Evolutionary conservation across 2,797 vertebrate genomes (phyloP).

Genomic region (Potorous gilbertii): DNA sequence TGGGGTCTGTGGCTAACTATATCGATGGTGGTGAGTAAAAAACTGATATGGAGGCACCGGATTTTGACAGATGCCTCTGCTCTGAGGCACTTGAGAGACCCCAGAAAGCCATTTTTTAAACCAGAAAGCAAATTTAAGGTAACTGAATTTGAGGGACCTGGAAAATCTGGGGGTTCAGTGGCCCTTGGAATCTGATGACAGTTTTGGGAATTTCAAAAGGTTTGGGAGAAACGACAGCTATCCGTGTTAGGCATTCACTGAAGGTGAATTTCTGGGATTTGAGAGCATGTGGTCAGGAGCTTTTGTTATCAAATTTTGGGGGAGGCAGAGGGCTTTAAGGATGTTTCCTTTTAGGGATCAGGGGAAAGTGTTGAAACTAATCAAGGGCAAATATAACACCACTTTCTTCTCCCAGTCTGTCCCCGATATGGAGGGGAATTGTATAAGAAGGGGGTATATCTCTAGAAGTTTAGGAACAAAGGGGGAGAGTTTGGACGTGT

Average conservation of each 20-base stretch:
- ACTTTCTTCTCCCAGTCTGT: background rate
- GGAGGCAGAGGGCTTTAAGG: background rate
- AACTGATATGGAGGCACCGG: background rate
- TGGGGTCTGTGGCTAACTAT: constrained; percentile 11
- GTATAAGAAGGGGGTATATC: constrained; percentile 32
- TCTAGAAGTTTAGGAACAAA: constrained; percentile 47
- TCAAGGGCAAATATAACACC: background rate
- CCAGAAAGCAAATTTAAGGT: background rate
- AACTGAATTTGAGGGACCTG: background rate
- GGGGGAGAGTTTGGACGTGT: constrained; percentile 15
- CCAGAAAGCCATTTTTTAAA: constrained; percentile 33
- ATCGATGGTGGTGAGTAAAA: constrained; percentile 21
- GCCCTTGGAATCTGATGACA: background rate
- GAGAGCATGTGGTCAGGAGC: constrained; percentile 26
- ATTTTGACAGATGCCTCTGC: constrained; percentile 51
- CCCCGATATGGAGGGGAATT: background rate
- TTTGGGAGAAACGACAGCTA: background rate
- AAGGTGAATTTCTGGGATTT: constrained; percentile 18
- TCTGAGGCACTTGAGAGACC: constrained; percentile 42
- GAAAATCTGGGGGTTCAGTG: background rate
- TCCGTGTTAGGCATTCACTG: background rate
- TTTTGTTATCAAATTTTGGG: background rate
- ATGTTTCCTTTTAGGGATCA: background rate
- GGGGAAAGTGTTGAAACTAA: background rate
- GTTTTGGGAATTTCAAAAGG: background rate